phyloP scores from a whole-genome alignment of 2,888 invertebrate genomes.

The Stratiomys singularior region DNA sequence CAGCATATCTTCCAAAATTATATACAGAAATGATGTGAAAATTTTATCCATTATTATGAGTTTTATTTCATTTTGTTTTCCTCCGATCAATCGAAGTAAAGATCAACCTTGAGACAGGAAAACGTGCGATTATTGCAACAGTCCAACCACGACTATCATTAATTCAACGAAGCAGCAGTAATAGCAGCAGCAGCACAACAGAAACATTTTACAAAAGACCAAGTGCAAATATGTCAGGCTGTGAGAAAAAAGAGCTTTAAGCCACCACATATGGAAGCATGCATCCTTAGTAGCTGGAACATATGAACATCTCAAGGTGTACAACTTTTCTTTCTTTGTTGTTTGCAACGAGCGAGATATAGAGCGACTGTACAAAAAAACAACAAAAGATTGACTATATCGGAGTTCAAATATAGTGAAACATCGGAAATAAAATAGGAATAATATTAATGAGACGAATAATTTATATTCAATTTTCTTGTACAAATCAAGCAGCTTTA shows the following conservation, averaged over 20 bases:
- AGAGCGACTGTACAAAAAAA: too few relatives aligned
- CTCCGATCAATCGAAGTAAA: not conserved
- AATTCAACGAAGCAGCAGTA: slow-evolving; percentile 7
- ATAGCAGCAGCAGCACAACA: too few relatives aligned
- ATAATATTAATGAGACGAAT: too few relatives aligned
- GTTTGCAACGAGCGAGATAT: not conserved
- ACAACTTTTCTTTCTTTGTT: slow-evolving; percentile 31
- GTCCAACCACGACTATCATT: slow-evolving; percentile 24
- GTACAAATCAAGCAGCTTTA: too few relatives aligned
- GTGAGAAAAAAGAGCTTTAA: not conserved
- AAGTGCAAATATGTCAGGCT: not conserved
- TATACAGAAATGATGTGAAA: too few relatives aligned
- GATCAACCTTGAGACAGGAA: slow-evolving; percentile 32
- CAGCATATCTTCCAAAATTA: too few relatives aligned
- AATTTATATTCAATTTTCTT: too few relatives aligned
- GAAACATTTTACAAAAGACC: not conserved
- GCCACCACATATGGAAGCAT: not conserved
- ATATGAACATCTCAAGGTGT: slow-evolving; percentile 7
- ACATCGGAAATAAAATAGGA: too few relatives aligned
- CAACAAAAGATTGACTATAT: too few relatives aligned
- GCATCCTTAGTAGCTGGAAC: not conserved
- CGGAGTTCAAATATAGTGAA: too few relatives aligned
- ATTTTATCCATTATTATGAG: too few relatives aligned
- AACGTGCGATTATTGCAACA: slow-evolving; percentile 29
- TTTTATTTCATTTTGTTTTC: not conserved